A percentile compares a stretch with the other conserved stretches of the same genome.
phyloP scores from a whole-genome alignment of 2,888 invertebrate species.

The Megalurothrips usitatus region DNA sequence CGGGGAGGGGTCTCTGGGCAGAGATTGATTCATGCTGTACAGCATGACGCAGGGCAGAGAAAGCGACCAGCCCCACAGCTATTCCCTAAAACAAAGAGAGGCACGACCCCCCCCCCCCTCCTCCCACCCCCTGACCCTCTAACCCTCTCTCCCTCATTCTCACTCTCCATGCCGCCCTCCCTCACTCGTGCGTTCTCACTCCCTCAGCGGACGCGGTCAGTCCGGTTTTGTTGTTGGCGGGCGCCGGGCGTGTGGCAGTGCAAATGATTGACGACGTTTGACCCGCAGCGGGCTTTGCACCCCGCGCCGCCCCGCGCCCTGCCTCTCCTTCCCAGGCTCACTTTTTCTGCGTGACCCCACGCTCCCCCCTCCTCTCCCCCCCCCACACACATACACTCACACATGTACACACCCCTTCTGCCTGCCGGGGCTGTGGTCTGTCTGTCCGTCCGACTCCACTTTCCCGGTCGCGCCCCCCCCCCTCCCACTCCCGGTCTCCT shows the following conservation, averaged over 20 bases:
- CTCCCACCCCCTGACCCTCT: neutral
- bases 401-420: too few species aligned
- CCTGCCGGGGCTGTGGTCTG: too few species aligned
- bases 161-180: neutral
- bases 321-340: neutral
- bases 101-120: neutral
- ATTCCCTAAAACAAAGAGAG: neutral
- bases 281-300: neutral
- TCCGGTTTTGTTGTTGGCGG: neutral
- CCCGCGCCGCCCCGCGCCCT: neutral
- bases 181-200: neutral
- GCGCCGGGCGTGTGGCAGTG: neutral
- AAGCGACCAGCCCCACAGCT: neutral
- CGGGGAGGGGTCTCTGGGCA: neutral
- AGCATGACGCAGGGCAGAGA: neutral
- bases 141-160: neutral
- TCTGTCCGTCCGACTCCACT: too few species aligned
- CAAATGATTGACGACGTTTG: conserved; percentile 6
- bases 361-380: too few species aligned
- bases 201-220: neutral
- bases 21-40: neutral
- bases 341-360: too few species aligned
- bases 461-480: too few species aligned
- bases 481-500: too few species aligned
- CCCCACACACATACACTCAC: too few species aligned